Conservation (phyloP, 1,140 invertebrate genomes). For the Zaprionus africanus region DNA sequence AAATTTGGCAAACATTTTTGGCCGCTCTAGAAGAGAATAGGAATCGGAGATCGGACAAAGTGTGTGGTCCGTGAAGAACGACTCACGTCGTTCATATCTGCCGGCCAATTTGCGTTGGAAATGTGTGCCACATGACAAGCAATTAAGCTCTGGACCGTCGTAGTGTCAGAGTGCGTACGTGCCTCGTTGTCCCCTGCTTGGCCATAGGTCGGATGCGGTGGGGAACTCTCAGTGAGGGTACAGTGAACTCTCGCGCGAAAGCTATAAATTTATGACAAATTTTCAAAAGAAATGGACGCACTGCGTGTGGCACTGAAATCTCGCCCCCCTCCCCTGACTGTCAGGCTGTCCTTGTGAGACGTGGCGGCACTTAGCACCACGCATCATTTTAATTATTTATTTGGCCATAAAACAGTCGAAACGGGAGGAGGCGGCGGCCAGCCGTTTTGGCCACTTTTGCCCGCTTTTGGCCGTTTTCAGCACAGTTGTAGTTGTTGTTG, state of each 20-base stretch:
- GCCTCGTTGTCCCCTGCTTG: slow-evolving; percentile 11
- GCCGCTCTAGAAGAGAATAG: slow-evolving; percentile 12
- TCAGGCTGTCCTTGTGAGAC: slow-evolving; percentile 38
- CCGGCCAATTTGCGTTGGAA: slow-evolving; percentile 66
- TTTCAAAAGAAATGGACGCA: slow-evolving; percentile 74
- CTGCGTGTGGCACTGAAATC: slow-evolving; percentile 60
- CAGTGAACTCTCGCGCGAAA: slow-evolving; percentile 75
- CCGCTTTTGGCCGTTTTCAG: slow-evolving; percentile 58
- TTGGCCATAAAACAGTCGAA: slow-evolving; percentile 78
- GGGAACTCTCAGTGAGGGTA: slow-evolving; percentile 35
- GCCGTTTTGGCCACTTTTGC: slow-evolving; percentile 30
- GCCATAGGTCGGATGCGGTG: neutral
- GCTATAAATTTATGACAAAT: slow-evolving; percentile 83
- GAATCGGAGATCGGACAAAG: slow-evolving; percentile 25
- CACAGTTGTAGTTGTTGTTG: slow-evolving; percentile 57
- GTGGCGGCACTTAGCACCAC: slow-evolving; percentile 80
- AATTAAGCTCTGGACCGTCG: slow-evolving; percentile 59
- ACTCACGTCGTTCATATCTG: slow-evolving; percentile 66
- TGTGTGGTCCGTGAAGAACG: slow-evolving; percentile 60
- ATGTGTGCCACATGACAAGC: slow-evolving; percentile 80
- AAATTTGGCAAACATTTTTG: slow-evolving; percentile 51
- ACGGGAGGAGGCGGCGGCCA: slow-evolving; percentile 41
- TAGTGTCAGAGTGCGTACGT: slow-evolving; percentile 52
- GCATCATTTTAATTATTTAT: slow-evolving; percentile 83
- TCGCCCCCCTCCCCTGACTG: neutral